Evolutionary conservation across 2,797 vertebrate species (phyloP), one percentile per base, ranked within the genome.

Genomic region (Lophius americanus): DNA sequence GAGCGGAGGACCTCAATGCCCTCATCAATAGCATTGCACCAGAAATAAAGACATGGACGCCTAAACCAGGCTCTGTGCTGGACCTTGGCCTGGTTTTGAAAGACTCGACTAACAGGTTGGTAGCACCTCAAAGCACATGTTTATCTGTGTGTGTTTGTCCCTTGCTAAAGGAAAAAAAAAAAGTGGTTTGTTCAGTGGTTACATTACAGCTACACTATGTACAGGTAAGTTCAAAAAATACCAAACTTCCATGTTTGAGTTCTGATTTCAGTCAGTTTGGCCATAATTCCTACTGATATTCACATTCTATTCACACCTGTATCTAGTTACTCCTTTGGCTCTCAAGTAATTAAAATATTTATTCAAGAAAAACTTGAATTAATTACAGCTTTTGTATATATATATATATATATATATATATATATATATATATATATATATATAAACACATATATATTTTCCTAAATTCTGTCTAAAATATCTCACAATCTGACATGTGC

Each of bases 1-100:
- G 75, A n/a, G 76, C 94, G 8, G 79, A 60, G 46, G 85, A 91
- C 42, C 90, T 95, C 53, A 95, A 93, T 52, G 78, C 74, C 0
- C 88, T 89, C 32, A 93, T 95, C 63, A 90, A 74, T 51, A 90
- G 90, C 60, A 35, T 14, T 0, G 68, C 78, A 36, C 71, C 88
- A 2, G 58, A 72, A 2, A 80, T 74, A 51, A 82, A 47, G 12
- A 95, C 94, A 1, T 95, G 95, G 94, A 95, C 93, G 0, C 94
- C 94, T 10, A 73, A 73, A 60, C 94, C 94, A 5, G 93, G 93
- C 10, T 88, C 91, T 1, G 86, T 87, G 23, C 85, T 95, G 56
- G 95, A 95, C 64, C 85, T 95, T 2, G 89, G 84, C 47, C 83
- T 90, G 1, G 84, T 92, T 23, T 70, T 95, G 11, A 92, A 76